These are phyloP conservation scores for Chirona hameri DNA, from an alignment of 2,888 invertebrate species.

Conservation along the genomic window DNA sequence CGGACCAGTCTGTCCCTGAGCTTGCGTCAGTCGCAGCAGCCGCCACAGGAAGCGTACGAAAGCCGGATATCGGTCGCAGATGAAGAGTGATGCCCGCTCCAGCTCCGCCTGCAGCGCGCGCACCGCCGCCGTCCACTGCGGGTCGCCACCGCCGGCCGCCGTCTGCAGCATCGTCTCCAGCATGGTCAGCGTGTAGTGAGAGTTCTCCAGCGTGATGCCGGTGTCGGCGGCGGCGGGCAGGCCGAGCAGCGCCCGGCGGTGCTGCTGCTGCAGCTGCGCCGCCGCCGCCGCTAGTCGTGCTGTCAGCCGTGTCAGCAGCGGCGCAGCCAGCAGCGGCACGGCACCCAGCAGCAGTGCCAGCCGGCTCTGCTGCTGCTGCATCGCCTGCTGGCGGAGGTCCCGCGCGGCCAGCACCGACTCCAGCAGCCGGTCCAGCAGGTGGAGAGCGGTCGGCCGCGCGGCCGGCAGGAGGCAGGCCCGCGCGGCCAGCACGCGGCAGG, in stretches of 20 bases:
- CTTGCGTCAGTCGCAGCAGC: neutral
- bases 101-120: neutral
- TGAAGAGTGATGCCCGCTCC: neutral
- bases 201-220: neutral
- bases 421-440: neutral
- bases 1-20: too few species aligned
- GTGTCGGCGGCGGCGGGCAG: neutral
- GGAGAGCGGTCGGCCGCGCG: neutral
- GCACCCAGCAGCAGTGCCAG: neutral
- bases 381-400: neutral
- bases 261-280: neutral
- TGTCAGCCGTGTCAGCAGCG: neutral
- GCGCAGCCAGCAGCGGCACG: conserved; percentile 10
- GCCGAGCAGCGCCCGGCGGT: neutral
- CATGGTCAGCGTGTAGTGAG: neutral
- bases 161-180: conserved; percentile 3
- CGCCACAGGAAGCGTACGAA: neutral
- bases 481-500: neutral
- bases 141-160: neutral
- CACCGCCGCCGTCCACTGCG: neutral
- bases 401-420: neutral
- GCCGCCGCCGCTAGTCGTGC: neutral
- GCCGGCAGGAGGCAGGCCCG: neutral
- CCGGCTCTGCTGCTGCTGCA: neutral
- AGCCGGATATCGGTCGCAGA: neutral